These are phyloP conservation scores for Botrylloides violaceus DNA, from an alignment of 23 tunicate species.

Conservation along the genomic window DNA sequence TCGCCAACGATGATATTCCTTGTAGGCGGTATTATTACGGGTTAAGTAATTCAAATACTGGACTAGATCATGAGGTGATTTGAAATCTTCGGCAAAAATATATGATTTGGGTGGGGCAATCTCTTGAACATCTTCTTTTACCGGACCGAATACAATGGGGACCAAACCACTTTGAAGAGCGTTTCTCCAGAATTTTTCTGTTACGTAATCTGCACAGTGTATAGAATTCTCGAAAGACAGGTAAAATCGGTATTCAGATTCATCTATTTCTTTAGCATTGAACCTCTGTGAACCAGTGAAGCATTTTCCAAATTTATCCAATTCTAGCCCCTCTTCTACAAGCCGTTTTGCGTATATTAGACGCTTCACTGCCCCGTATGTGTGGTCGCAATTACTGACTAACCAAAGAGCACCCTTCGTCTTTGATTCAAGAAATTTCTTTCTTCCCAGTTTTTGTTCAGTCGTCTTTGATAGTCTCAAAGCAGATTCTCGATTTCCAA, in stretches of 20 bases:
- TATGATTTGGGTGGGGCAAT: conserved; percentile 80
- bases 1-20: conserved; percentile 73
- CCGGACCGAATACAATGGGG: conserved; percentile 85
- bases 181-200: conserved; percentile 84
- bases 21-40: conserved; percentile 41
- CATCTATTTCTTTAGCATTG: conserved; percentile 10
- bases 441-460: conserved; percentile 10
- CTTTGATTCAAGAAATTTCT: conserved; percentile 21
- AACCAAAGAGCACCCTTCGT: conserved; percentile 46
- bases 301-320: conserved; percentile 77
- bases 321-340: conserved; percentile 52
- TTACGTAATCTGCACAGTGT: conserved; percentile 56
- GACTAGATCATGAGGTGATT: conserved; percentile 40
- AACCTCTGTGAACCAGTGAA: conserved; percentile 6
- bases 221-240: conserved; percentile 62
- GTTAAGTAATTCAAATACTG: conserved; percentile 34
- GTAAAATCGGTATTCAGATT: conserved; percentile 38
- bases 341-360: conserved; percentile 46
- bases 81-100: conserved; percentile 62
- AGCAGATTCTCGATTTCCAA: conserved; percentile 33
- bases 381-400: conserved; percentile 63
- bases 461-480: conserved; percentile 20
- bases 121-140: conserved; percentile 41
- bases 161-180: conserved; percentile 32
- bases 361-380: conserved; percentile 50